These are phyloP conservation scores for Ceuthmochares aereus DNA, from an alignment of 2,113 vertebrate species.

Conservation along the genomic window DNA sequence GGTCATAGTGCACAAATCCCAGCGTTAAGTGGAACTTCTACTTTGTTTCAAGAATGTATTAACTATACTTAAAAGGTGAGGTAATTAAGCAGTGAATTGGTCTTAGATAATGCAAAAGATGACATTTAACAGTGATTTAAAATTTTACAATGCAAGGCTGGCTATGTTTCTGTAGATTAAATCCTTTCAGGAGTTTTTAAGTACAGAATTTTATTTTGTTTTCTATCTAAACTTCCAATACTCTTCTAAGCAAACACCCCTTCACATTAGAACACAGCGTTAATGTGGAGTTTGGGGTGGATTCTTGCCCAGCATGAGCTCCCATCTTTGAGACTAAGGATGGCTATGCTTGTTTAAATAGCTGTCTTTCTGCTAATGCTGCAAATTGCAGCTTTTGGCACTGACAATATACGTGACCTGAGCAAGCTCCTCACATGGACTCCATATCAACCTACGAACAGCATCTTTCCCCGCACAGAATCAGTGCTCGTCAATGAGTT, in stretches of 20 bases:
- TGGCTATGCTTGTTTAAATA: neutral
- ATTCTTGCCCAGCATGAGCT: neutral
- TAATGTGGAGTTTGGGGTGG: neutral
- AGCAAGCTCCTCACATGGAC: neutral
- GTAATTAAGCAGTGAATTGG: neutral
- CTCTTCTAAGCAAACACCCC: neutral
- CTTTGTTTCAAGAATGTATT: neutral
- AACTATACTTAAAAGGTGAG: neutral
- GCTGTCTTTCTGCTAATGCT: neutral
- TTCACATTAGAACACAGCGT: neutral
- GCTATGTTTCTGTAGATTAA: neutral
- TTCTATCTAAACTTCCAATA: neutral
- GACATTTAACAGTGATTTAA: neutral
- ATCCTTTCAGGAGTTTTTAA: neutral
- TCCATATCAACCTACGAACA: neutral
- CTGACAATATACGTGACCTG: neutral
- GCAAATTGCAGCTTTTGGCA: neutral
- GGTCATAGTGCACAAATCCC: neutral
- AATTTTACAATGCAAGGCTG: neutral
- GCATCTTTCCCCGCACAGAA: neutral
- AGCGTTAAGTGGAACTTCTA: neutral
- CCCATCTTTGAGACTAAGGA: neutral
- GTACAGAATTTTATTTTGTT: neutral
- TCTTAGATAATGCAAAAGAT: neutral
- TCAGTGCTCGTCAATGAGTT: neutral